Base-by-base conservation (phyloP, 2,113 vertebrate genomes). In the Pedionomus torquatus region DNA sequence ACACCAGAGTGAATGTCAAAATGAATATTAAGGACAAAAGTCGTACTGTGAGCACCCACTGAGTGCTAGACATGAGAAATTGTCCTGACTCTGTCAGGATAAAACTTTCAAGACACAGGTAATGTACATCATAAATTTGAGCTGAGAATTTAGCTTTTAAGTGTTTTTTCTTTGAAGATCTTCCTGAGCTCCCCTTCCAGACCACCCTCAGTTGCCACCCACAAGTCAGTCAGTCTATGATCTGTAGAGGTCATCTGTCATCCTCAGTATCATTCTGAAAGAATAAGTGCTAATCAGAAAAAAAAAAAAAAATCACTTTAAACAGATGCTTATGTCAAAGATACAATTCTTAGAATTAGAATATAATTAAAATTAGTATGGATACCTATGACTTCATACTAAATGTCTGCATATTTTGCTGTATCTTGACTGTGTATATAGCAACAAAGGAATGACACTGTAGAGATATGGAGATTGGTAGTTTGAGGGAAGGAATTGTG, bases 91-190 rank as follows among this genome's bases (percentile, higher is more conserved):
- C 54, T 49, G 57, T 89, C 83, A 91, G 70, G 54, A 61, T 69
- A 81, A 95, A 92, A 41, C 49, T 92, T 97, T 30, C 57, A 87
- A 87, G 92, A 25, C 70, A 64, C 57, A 92, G 95, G 95, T 95
- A 94, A 68, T 37, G 17, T 84, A 13, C n/a, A 12, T 89, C 57
- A 76, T 89, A 92, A 82, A 95, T 93, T 54, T 69, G 49, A 91
- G 25, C 43, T 76, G 33, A 63, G 52, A 93, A 85, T 85, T 91
- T 79, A 3, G 14, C 69, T 83, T 93, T 44, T 58, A 76, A 90
- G 31, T 21, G 11, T 28, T 97, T 92, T 93, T 82, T 83, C 83
- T 94, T 92, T 68, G 57, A 97, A 93, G 91, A 41, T 49, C 61
- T 84, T n/a, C 10, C 37, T 23, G 43, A 85, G 49, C 41, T 85